phyloP scores from a whole-genome alignment of 2,888 invertebrate genomes.

The Rhopalosiphum nymphaeae region DNA sequence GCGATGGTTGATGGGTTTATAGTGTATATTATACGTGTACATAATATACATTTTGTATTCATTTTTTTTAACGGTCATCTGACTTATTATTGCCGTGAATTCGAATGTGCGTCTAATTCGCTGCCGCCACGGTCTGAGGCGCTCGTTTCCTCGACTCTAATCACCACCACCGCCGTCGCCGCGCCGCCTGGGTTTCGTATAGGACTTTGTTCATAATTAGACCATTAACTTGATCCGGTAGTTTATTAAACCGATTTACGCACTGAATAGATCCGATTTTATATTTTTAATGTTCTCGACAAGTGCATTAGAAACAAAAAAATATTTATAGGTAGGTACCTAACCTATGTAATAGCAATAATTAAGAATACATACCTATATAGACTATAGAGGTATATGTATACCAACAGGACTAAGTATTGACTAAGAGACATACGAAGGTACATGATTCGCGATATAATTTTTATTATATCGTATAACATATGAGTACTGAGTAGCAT shows the following conservation, averaged over 20 bases:
- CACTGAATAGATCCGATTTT: constrained; percentile 56
- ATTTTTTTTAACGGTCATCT: constrained; percentile 64
- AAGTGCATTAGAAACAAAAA: not conserved
- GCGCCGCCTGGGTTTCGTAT: constrained; percentile 19
- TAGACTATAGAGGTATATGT: not conserved
- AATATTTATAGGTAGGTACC: not conserved
- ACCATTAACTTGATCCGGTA: constrained; percentile 62
- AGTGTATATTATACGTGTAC: constrained; percentile 13
- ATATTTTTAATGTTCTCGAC: constrained; percentile 18
- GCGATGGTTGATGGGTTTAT: constrained; percentile 64
- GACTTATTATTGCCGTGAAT: constrained; percentile 65
- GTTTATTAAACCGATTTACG: constrained; percentile 63
- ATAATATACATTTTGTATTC: constrained; percentile 33
- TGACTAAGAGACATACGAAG: not conserved
- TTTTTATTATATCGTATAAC: not conserved
- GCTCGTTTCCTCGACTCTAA: constrained; percentile 67
- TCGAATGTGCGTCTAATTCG: constrained; percentile 63
- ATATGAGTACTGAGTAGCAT: no score
- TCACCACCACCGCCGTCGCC: constrained; percentile 66
- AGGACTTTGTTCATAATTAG: constrained; percentile 64
- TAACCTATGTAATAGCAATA: constrained; percentile 4
- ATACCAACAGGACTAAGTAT: not conserved
- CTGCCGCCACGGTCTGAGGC: constrained; percentile 62
- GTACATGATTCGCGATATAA: not conserved
- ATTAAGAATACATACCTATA: not conserved